phyloP scores from a whole-genome alignment of 2,888 invertebrate species.

The Hypena proboscidalis region DNA sequence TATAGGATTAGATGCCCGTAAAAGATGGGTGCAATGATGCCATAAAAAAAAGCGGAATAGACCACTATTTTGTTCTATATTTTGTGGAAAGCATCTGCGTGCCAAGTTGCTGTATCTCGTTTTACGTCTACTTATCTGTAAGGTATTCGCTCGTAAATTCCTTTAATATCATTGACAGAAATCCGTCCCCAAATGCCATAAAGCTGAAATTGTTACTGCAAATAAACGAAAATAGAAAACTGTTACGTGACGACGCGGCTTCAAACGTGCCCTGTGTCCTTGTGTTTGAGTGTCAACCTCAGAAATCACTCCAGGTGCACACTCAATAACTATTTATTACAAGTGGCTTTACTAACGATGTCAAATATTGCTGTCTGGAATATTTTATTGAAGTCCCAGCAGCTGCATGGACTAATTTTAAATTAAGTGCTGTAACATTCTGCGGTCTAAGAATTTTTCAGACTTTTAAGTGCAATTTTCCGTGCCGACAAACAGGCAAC shows the following conservation, averaged over 20 bases:
- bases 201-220: conserved; percentile 65
- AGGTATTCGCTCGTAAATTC: conserved; percentile 60
- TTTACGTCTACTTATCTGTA: conserved; percentile 52
- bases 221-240: conserved; percentile 69
- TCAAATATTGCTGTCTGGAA: conserved; percentile 1
- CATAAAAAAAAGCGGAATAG: conserved; percentile 17
- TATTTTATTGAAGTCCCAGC: not conserved
- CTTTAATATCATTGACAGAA: conserved; percentile 63
- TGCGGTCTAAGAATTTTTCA: conserved; percentile 1
- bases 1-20: not conserved
- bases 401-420: not conserved
- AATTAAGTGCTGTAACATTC: not conserved
- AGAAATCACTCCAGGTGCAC: conserved; percentile 10
- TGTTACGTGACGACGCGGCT: conserved; percentile 50
- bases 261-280: conserved; percentile 39
- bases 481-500: not conserved
- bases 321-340: conserved; percentile 8
- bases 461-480: not conserved
- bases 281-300: conserved; percentile 19
- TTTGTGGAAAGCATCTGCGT: conserved; percentile 45
- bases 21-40: conserved; percentile 8
- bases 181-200: conserved; percentile 60
- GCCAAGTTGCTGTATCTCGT: conserved; percentile 50
- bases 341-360: conserved; percentile 1
- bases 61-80: conserved; percentile 38